These are phyloP conservation scores for Aleiodes leptofemur DNA, from an alignment of 2,888 invertebrate species.

Conservation along the genomic window DNA sequence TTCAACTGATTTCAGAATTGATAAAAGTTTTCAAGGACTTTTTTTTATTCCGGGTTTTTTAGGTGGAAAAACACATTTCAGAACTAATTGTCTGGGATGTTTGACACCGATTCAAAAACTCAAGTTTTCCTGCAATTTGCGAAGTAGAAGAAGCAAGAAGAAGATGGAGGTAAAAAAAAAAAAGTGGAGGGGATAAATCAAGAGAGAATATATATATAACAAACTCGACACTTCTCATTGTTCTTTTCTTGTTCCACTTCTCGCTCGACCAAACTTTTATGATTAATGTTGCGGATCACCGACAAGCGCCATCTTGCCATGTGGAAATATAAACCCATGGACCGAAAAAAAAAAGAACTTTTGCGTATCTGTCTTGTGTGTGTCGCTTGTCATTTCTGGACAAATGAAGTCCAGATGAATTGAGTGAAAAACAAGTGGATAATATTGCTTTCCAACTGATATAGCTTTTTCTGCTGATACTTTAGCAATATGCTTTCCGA, in stretches of 20 bases:
- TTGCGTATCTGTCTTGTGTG: conserved; percentile 21
- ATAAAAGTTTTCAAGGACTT: conserved; percentile 7
- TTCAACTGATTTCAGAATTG: background rate
- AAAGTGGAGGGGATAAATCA: conserved; percentile 6
- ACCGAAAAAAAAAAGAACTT: conserved; percentile 1
- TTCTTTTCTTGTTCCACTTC: conserved; percentile 29
- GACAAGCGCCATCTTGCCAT: conserved; percentile 42
- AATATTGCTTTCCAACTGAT: too few species aligned
- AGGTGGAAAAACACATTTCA: background rate
- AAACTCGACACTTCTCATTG: conserved; percentile 23
- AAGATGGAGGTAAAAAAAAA: background rate
- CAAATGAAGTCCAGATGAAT: conserved; percentile 14
- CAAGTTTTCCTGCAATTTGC: background rate
- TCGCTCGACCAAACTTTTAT: conserved; percentile 52
- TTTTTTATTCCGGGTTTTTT: background rate
- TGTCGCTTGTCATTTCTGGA: background rate
- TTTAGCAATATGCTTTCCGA: too few species aligned
- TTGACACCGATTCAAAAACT: conserved; percentile 1
- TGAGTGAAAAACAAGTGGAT: background rate
- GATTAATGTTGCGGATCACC: conserved; percentile 53
- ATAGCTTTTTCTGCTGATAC: too few species aligned
- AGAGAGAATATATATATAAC: background rate
- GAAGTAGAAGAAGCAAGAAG: background rate
- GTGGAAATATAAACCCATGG: conserved; percentile 2
- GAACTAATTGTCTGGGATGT: conserved; percentile 10